These are phyloP conservation scores for Bradysia coprophila DNA, from an alignment of 1,140 invertebrate genomes.

Conservation along the genomic window DNA sequence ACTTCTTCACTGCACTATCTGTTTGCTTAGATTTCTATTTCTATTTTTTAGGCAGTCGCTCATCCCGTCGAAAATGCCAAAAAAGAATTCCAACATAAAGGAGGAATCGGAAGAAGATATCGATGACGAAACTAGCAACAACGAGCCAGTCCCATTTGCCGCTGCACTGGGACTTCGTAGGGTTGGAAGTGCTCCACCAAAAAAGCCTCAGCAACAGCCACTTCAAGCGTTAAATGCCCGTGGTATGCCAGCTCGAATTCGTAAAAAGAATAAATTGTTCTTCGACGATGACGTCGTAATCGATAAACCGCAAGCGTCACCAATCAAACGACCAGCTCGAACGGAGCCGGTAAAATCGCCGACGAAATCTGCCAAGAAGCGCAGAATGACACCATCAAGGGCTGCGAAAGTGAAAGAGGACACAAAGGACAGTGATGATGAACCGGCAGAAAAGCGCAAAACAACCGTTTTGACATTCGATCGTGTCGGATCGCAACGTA, in stretches of 20 bases:
- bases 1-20: too few species aligned
- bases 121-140: too few species aligned
- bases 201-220: constrained; percentile 46
- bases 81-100: too few species aligned
- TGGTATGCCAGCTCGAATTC: constrained; percentile 73
- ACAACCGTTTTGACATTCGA: not conserved
- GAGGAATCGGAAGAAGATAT: too few species aligned
- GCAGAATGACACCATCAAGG: constrained; percentile 15
- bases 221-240: constrained; percentile 60
- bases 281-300: constrained; percentile 84
- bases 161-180: constrained; percentile 57
- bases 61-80: too few species aligned
- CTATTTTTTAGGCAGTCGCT: too few species aligned
- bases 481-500: constrained; percentile 53
- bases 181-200: constrained; percentile 51
- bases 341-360: constrained; percentile 27
- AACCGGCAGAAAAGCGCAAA: not conserved
- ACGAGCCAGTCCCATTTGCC: constrained; percentile 44
- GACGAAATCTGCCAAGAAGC: constrained; percentile 29
- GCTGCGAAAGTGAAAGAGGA: constrained; percentile 10
- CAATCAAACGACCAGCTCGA: constrained; percentile 36
- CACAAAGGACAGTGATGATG: not conserved
- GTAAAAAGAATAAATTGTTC: constrained; percentile 80
- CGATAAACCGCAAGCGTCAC: constrained; percentile 44
- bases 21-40: too few species aligned